Base-by-base conservation (phyloP, 1,140 invertebrate species). In the Medauroidea extradentata region DNA sequence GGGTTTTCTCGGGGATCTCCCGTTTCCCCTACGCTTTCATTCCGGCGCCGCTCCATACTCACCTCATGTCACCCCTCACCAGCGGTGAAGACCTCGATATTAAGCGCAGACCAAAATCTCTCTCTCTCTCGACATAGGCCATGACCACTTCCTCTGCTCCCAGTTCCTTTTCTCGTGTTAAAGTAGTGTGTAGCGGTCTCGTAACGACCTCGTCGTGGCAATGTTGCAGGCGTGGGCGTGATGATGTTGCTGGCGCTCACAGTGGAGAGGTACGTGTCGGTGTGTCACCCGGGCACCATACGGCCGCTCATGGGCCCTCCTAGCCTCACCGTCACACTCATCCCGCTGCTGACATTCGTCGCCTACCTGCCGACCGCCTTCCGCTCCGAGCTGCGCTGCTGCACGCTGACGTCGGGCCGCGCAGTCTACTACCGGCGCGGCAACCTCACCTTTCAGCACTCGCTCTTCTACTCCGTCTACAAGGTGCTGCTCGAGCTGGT, bases 231-330 rank as follows among this genome's bases (percentile, higher is more conserved):
- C 18, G 79, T 87, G 2, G 84, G 88, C 13, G 88, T 91, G 0
- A 82, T 92, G 75, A 88, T 89, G 84, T 80, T 93, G 4, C 78
- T 91, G 25, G 88, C 87, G 13, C 79, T 92, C 61, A 91, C 89
- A 11, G 77, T 89, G 16, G 89, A 91, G 71, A 78, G 89, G 8
- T 92, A 91, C 73, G 81, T 90, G 2, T 89, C 89, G 39, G 89
- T 93, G 1, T 92, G 90, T 67, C 86, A 89, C 73, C 86, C 89
- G 18, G 82, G 84, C 13, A 77, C 81, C 75, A 71, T 84, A 61
- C 70, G 85, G 63, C 77, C 83, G 78, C 74, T 77, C 74, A 78
- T 79, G 73, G 73, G 82, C 64, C 83, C 81, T 41, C 82, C 76
- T 43, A 76, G 81, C 25, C 68, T 84, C 8, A 83, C 85, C 7